Evolutionary conservation across 2,888 invertebrate species (phyloP).

Genomic region (Drosophila stalkeri): DNA sequence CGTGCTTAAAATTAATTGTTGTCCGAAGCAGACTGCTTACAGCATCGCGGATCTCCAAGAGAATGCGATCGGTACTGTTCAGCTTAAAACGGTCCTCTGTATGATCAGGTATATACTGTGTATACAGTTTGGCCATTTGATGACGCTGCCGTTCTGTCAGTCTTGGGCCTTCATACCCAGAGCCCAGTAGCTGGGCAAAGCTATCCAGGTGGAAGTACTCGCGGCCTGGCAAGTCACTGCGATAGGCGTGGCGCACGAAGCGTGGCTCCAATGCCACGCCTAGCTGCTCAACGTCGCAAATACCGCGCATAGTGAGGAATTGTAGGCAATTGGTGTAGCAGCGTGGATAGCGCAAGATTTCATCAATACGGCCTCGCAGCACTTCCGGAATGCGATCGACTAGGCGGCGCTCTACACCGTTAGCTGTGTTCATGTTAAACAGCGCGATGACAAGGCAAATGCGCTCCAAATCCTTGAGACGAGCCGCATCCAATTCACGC

Average conservation of each 20-base stretch:
- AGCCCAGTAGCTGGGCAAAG: constrained; percentile 83
- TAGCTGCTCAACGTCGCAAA: constrained; percentile 88
- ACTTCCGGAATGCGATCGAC: constrained; percentile 85
- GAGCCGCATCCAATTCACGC: constrained; percentile 85
- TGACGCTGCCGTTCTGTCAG: constrained; percentile 86
- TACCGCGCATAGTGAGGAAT: constrained; percentile 87
- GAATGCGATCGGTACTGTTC: constrained; percentile 87
- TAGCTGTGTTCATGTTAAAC: constrained; percentile 87
- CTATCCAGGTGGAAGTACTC: constrained; percentile 89
- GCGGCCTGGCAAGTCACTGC: constrained; percentile 86
- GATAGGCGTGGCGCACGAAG: constrained; percentile 87
- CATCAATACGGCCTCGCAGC: constrained; percentile 86
- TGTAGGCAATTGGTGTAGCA: constrained; percentile 88
- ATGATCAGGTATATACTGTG: constrained; percentile 87
- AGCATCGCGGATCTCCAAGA: constrained; percentile 87
- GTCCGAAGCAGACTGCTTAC: constrained; percentile 86
- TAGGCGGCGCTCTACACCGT: constrained; percentile 85
- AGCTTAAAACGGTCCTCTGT: constrained; percentile 86
- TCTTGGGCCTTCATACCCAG: constrained; percentile 86
- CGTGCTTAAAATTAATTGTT: constrained; percentile 85
- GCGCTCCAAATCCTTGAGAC: constrained; percentile 92
- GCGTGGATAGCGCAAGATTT: constrained; percentile 87
- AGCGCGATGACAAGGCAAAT: constrained; percentile 88
- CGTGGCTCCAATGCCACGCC: constrained; percentile 86
- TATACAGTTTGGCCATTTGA: constrained; percentile 87